Conservation (phyloP, 2,113 vertebrate species). For the Oryzias curvinotus region DNA sequence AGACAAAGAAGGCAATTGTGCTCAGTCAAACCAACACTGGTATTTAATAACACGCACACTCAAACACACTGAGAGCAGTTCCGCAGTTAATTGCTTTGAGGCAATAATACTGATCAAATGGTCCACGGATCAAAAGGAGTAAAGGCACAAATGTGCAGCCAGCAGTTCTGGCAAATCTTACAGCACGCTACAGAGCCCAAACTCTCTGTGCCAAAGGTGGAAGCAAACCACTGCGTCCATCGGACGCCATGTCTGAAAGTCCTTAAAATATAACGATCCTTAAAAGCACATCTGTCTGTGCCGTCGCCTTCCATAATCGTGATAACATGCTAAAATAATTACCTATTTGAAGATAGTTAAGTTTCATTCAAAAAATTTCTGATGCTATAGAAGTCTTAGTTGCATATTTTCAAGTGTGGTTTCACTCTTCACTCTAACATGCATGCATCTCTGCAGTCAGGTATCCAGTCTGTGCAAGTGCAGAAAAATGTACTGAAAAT, state of each 20-base stretch:
- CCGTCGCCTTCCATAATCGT: background rate
- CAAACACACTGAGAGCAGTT: conserved; percentile 22
- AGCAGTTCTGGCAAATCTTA: conserved; percentile 42
- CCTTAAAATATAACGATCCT: conserved; percentile 29
- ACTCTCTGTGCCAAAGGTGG: conserved; percentile 17
- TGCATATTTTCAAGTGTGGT: no score
- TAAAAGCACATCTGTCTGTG: conserved; percentile 1
- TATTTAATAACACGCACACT: conserved; percentile 71
- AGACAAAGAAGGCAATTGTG: conserved; percentile 76
- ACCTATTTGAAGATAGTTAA: no score
- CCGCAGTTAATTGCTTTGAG: conserved; percentile 72
- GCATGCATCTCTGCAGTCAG: no score
- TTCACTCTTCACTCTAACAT: no score
- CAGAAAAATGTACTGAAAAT: no score
- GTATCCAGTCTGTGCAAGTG: no score
- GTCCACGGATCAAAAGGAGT: conserved; percentile 59
- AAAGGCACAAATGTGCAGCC: conserved; percentile 52
- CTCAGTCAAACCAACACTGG: conserved; percentile 66
- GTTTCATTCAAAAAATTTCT: no score
- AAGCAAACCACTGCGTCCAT: conserved; percentile 31
- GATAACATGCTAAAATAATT: no score
- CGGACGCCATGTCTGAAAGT: conserved; percentile 17
- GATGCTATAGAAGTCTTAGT: no score
- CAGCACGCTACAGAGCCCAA: conserved; percentile 30
- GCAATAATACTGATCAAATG: conserved; percentile 70